Evolutionary conservation across 2,888 invertebrate species (phyloP).

Genomic region (Sialis lutaria): DNA sequence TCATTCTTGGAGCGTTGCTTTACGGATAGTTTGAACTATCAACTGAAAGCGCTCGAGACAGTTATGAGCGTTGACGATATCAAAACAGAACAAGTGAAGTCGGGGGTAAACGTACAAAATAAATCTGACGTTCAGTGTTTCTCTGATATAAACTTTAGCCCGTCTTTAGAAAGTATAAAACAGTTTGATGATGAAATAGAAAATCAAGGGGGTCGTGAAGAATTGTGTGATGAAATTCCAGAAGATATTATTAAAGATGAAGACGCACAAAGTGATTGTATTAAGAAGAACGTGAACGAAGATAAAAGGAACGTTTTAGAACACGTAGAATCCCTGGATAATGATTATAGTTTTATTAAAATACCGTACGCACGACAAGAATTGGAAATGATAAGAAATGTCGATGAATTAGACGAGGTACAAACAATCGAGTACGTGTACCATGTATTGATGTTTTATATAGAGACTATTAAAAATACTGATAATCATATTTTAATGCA

Average conservation of each 20-base stretch:
- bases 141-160: constrained; percentile 20
- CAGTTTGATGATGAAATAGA: constrained; percentile 26
- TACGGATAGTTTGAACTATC: constrained; percentile 24
- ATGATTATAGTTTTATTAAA: neutral
- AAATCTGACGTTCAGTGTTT: constrained; percentile 1
- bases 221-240: constrained; percentile 4
- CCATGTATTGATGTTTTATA: constrained; percentile 23
- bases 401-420: constrained; percentile 19
- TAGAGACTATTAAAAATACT: constrained; percentile 21
- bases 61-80: neutral
- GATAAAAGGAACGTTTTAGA: constrained; percentile 7
- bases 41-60: constrained; percentile 21
- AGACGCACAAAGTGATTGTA: neutral
- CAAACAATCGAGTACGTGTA: constrained; percentile 21
- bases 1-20: constrained; percentile 23
- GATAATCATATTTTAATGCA: constrained; percentile 29
- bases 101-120: constrained; percentile 3
- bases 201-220: constrained; percentile 24
- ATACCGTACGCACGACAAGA: constrained; percentile 4
- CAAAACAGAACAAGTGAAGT: neutral
- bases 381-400: constrained; percentile 12
- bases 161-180: constrained; percentile 24
- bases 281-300: constrained; percentile 1
- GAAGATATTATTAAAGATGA: neutral
- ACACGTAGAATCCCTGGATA: constrained; percentile 9